Evolutionary conservation across 2,888 invertebrate species (phyloP), one percentile per base, ranked within the genome.

Genomic region (Epistrophella euchroma): DNA sequence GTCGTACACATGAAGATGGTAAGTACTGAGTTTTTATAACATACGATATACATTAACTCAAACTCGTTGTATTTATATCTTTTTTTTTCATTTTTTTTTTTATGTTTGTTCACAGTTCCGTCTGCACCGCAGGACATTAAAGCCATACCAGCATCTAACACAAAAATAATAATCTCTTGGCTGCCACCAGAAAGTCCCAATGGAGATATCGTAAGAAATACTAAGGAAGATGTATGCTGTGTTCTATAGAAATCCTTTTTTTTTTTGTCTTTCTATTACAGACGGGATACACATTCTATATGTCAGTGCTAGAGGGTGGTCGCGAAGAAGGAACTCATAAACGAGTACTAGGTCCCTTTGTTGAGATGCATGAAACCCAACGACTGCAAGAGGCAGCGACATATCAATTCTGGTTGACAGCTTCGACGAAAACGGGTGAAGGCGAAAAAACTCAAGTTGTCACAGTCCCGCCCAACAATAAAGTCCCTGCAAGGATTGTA

Each of bases 1-100:
- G 98, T 90, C 95, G 96, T 89, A 98, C 98, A 32, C 96, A 97
- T 90, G 97, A 98, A 94, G 98, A 98, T 92, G 96, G 97, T 97
- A 93, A 93, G 91, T 88, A 47, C 25, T 40, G 6, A 37, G 32
- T 35, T 55, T 50, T 35, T 55, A n/a, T 45, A n/a, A 28, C 52
- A 35, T 19, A 62, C 60, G n/a, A 47, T 25, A 32, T 22, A 66
- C n/a, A 52, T 22, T 22, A 19, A 66, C 47, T 35, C 25, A n/a
- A 37, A 35, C 32, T 37, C 19, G 35, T 56, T n/a, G 32, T 60
- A 9, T 37, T 37, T 58, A 47, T 55, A 32, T 35, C 55, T 37
- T 56, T 9, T 35, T 70, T 45, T 19, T 66, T 22, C 15, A 10
- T 68, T 76, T 60, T 52, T 25, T 56, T 75, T 43, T 43, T n/a